phyloP scores from a whole-genome alignment of 2,113 vertebrate genomes.

The Barbus barbus region DNA sequence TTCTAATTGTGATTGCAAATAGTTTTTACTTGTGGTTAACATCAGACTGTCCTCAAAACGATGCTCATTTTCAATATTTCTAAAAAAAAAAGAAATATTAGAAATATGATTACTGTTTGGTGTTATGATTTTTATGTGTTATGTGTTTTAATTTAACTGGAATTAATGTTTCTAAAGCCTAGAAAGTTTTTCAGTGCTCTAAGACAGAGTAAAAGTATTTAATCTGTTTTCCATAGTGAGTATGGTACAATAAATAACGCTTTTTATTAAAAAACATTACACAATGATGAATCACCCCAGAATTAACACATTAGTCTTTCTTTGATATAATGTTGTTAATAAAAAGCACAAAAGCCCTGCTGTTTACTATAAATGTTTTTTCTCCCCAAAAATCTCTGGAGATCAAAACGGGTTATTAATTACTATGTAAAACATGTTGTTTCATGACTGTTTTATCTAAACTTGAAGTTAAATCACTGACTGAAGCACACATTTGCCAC shows the following conservation, averaged over 20 bases:
- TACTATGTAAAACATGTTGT: slow-evolving; percentile 14
- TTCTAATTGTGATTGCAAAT: slow-evolving; percentile 8
- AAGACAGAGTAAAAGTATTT: too few relatives aligned
- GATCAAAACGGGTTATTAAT: slow-evolving; percentile 15
- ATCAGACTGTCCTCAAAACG: neutral
- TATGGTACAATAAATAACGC: neutral
- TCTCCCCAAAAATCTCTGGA: neutral
- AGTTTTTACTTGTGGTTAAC: slow-evolving; percentile 1
- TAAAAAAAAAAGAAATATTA: too few relatives aligned
- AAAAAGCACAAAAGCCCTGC: neutral
- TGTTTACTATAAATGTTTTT: neutral
- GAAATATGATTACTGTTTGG: neutral
- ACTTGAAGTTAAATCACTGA: neutral
- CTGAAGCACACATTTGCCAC: neutral
- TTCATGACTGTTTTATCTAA: neutral
- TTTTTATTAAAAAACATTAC: neutral
- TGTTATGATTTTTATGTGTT: neutral
- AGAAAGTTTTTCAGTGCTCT: too few relatives aligned
- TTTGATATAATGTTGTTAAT: neutral
- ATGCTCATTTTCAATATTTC: neutral
- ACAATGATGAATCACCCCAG: neutral
- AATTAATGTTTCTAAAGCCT: neutral
- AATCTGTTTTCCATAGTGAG: neutral
- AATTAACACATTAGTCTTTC: neutral
- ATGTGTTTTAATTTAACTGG: neutral